Percentiles rank a stretch among this genome's conserved stretches.
Conservation (phyloP, 2,797 vertebrate species). For the Acrossocheilus wenchowensis region DNA sequence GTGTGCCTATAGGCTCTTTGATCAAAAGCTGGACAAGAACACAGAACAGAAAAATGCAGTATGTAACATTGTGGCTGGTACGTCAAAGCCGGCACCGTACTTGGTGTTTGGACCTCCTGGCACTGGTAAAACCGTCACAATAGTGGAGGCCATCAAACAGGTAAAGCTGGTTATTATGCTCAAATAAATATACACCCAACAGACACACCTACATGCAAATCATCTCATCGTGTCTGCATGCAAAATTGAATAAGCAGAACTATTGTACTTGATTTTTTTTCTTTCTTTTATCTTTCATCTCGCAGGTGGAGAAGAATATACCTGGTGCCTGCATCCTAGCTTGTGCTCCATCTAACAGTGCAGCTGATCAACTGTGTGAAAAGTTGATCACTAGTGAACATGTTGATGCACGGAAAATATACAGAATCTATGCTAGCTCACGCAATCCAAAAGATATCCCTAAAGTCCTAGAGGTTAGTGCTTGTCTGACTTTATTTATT, state of each 20-base stretch:
- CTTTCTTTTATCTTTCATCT: not conserved
- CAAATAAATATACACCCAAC: not conserved
- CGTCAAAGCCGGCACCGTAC: constrained; percentile 90
- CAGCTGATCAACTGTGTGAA: constrained; percentile 88
- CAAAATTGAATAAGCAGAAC: not conserved
- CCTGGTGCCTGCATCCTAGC: constrained; percentile 81
- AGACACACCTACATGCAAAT: not conserved
- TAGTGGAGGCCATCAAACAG: constrained; percentile 96
- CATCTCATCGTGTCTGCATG: not conserved
- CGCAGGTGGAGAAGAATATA: constrained; percentile 79
- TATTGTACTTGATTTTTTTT: not conserved
- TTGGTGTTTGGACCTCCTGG: constrained; percentile 95
- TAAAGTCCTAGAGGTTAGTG: constrained; percentile 74
- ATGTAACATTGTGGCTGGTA: constrained; percentile 84
- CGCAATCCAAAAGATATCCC: constrained; percentile 77
- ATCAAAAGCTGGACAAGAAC: constrained; percentile 83
- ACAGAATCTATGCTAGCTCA: constrained; percentile 86
- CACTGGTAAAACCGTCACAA: constrained; percentile 94
- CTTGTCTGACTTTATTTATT: not conserved
- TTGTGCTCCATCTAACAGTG: constrained; percentile 91
- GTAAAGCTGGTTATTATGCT: constrained; percentile 61
- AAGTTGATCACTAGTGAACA: constrained; percentile 75
- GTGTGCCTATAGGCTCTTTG: constrained; percentile 76
- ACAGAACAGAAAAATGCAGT: constrained; percentile 85
- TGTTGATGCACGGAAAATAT: constrained; percentile 76